A percentile compares a stretch with the other conserved stretches of the same genome.
These are phyloP conservation scores for Villa cingulata DNA, from an alignment of 2,888 invertebrate species.

Conservation along the genomic window DNA sequence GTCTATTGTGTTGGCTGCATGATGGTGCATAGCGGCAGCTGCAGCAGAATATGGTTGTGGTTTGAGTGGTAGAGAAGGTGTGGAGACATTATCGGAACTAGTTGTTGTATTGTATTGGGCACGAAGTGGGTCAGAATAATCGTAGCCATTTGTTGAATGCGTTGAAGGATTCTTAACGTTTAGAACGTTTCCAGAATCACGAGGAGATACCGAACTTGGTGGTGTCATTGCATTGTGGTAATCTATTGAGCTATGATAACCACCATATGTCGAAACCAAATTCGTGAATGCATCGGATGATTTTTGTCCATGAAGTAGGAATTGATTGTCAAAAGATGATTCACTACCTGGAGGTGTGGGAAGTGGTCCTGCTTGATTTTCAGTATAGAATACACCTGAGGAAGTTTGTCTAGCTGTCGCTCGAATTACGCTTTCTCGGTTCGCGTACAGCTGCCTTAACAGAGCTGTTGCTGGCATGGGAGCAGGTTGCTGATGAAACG, in stretches of 20 bases:
- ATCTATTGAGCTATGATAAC: conserved; percentile 55
- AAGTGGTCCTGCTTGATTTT: conserved; percentile 56
- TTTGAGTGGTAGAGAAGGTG: conserved; percentile 65
- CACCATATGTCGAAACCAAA: conserved; percentile 43
- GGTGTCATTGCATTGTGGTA: conserved; percentile 93
- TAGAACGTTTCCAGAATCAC: conserved; percentile 58
- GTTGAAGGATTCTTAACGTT: conserved; percentile 27
- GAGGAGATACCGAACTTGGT: conserved; percentile 90
- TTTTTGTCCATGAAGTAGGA: conserved; percentile 43
- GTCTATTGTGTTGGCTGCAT: conserved; percentile 37
- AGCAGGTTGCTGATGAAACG: conserved; percentile 38
- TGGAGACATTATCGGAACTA: conserved; percentile 43
- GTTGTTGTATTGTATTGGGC: conserved; percentile 26
- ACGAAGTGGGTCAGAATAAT: conserved; percentile 52
- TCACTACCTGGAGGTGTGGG: conserved; percentile 87
- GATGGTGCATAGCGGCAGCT: conserved; percentile 48
- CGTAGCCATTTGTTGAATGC: conserved; percentile 36
- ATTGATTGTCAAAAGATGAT: conserved; percentile 51
- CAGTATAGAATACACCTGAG: conserved; percentile 34
- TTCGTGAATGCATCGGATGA: conserved; percentile 44
- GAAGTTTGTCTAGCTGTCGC: conserved; percentile 52
- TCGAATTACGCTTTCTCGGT: conserved; percentile 87
- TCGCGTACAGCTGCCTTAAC: conserved; percentile 79
- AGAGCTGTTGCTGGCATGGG: conserved; percentile 78
- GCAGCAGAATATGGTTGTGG: conserved; percentile 78